A percentile compares a stretch with the other conserved stretches of the same genome.
These are phyloP conservation scores for Aphelinus certus DNA, from an alignment of 1,140 invertebrate genomes.

Conservation along the genomic window DNA sequence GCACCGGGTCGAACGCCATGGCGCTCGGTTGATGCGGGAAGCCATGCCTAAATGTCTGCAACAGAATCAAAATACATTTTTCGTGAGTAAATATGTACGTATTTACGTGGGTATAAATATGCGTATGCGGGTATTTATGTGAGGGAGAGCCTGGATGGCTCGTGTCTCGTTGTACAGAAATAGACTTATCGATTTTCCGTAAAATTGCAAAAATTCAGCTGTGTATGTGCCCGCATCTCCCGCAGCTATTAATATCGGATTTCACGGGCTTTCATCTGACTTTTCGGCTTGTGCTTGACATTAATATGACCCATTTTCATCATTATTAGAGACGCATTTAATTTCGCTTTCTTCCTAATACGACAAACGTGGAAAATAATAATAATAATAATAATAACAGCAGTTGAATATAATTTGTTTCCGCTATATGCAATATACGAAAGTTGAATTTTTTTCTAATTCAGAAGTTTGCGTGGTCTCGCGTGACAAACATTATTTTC, in stretches of 20 bases:
- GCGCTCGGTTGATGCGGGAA: constrained; percentile 98
- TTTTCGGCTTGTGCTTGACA: neutral
- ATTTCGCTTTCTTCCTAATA: too few species aligned
- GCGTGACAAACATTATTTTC: too few species aligned
- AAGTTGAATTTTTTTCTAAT: too few species aligned
- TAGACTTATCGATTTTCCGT: neutral
- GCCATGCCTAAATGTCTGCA: constrained; percentile 97
- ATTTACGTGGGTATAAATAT: neutral
- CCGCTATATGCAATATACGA: too few species aligned
- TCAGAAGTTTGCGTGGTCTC: too few species aligned
- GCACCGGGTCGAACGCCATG: constrained; percentile 97
- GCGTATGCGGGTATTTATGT: neutral
- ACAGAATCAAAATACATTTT: constrained; percentile 59
- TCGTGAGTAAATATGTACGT: constrained; percentile 7
- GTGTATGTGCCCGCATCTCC: neutral
- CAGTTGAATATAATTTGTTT: too few species aligned
- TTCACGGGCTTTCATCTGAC: constrained; percentile 6
- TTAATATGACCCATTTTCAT: too few species aligned
- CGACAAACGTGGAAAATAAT: too few species aligned
- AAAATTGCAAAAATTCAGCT: neutral
- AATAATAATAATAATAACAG: too few species aligned
- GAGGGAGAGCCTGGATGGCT: neutral
- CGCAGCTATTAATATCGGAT: neutral
- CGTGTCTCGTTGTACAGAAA: neutral
- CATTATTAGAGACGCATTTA: too few species aligned